Evolutionary conservation across 2,888 invertebrate species (phyloP), one percentile per base, ranked within the genome.

Genomic region (Geophilus truncorum): DNA sequence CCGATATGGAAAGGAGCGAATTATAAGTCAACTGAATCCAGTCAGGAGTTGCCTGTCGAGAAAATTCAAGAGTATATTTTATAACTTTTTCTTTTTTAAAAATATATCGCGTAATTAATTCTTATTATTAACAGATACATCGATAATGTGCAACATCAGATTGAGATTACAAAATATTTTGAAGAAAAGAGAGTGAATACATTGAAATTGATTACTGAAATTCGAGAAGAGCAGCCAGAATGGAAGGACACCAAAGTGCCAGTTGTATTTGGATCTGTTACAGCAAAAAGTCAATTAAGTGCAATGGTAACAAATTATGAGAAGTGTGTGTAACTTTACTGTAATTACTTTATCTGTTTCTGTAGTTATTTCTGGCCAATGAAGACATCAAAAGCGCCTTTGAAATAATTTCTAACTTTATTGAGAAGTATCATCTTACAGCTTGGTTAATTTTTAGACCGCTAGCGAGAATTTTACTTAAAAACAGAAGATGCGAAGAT

Each of bases 121-220:
- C 6, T 23, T 91, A 92, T n/a, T 90, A 94, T 83, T 92, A n/a
- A 92, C 86, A 92, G 91, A 83, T 92, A 95, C 83, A 92, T 95
- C 83, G 92, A 92, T 81, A 93, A 93, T 0, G 92, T 96, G 83
- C 90, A 91, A 5, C 89, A 92, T n/a, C 96, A 96, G 86, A 91
- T 92, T 84, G 94, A 96, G 84, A 89, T 95, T 0, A 91, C 92
- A 0, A 92, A 93, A 84, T 94, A 92, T 86, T 86, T 94, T 23
- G 89, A 91, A 0, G 89, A 89, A 23, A 83, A 81, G n/a, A 82
- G 84, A 78, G 78, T 70, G 10, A 62, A 75, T 78, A 79, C 57
- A 5, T 45, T 62, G 36, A 85, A 84, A 85, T 85, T 62, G 18
- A 30, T 77, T 28, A 51, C 36, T 9, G 51, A 81, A 30, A 75